Base-by-base conservation (phyloP, 1,140 invertebrate species). In the Potamilus streckersoni region DNA sequence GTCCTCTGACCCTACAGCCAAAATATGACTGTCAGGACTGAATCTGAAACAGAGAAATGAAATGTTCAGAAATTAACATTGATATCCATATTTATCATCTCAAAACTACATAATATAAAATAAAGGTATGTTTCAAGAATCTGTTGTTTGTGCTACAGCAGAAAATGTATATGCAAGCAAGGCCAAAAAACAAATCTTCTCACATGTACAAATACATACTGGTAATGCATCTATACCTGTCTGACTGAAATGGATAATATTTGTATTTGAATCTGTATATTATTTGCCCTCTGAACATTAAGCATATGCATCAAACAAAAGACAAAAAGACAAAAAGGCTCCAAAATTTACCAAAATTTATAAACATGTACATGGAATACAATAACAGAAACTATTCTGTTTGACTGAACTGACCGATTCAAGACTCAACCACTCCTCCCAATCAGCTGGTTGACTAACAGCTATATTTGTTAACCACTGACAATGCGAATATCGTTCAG, bases 1-100 rank as follows among this genome's bases (percentile, higher is more conserved):
- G 58, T 90, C 89, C 61, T 90, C 86, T 16, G 85, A 87, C 0
- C 89, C 89, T 2, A 88, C 89, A 49, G 89, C 89, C 65, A 90
- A 73, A n/a, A 81, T 79, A 68, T 83, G 85, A 55, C 78, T 79
- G 78, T 87, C 81, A 14, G 87, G 89, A 73, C 88, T 89, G 70
- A 90, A 90, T 72, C 88, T 90, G 73, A 27, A 81, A 76, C 58
- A 66, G 20, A 70, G 76, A 73, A 71, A 69, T 66, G 6, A 38
- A 38, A 16, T 31, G 23, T 59, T 38, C 38, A 20, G 57, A 23
- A 58, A 20, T n/a, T 58, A 64, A 31, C 23, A 64, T 20, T 19
- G n/a, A 64, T 27, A 27, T 64, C 38, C 38, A 64, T 27, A 15
- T 27, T 15, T 64, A 15, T 14, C n/a, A 1, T n/a, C 23, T 14